Evolutionary conservation across 2,113 vertebrate species (phyloP), one percentile per base, ranked within the genome.

Genomic region (Empidonax alnorum): DNA sequence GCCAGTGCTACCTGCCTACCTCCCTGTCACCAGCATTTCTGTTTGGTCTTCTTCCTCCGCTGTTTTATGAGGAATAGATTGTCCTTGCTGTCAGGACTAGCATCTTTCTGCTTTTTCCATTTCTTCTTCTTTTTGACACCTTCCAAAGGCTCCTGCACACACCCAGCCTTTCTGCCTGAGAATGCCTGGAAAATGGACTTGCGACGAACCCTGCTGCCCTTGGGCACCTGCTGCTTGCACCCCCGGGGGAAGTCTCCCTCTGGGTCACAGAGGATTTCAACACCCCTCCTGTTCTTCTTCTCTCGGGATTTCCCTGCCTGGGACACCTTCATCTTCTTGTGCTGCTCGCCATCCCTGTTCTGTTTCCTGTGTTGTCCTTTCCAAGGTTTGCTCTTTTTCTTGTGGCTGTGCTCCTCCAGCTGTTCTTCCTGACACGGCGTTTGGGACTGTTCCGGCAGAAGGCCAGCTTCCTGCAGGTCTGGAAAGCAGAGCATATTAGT

Each of bases 1-100:
- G 37, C 20, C 12, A 5, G 62, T 39, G 42, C 35, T 20, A 24
- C 68, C 27, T 31, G 37, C 39, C 47, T 20, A 16, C 67, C 39
- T 63, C 31, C 33, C n/a, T 39, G 39, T 93, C 72, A 96, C 56
- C 85, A 93, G 14, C 59, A 75, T 56, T 91, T 97, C 30, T 94
- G 84, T 55, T 97, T 98, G 23, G 94, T 92, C 53, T 97, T 98
- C 46, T 95, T 98, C 71, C 80, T 98, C 83, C 83, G 96, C 81
- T 98, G 98, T 66, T 98, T 98, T 91, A 98, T 98, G 33, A 98
- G 93, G 74, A 98, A 97, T 46, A 98, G 96, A 83, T 97, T 96
- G 42, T 98, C 98, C 50, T 14, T 66, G 42, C 37, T 50, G 67
- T 35, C 53, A 50, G 72, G 33, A 66, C 13, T 28, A 24, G 30